Evolutionary conservation across 2,888 invertebrate genomes (phyloP), one percentile per base, ranked within the genome.

Genomic region (Lepidonotus clava): DNA sequence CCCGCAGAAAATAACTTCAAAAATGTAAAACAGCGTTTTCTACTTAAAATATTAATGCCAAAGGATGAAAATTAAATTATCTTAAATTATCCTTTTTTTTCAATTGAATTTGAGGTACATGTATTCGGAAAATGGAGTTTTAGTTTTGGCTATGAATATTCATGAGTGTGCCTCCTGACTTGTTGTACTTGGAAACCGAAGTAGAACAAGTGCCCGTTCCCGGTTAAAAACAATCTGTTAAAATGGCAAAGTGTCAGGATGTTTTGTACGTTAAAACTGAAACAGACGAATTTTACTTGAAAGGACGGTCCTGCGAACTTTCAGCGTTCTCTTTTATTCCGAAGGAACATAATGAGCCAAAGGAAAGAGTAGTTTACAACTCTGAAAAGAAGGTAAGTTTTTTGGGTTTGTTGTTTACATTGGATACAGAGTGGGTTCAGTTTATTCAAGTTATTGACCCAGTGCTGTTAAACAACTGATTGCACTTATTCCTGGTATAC

Each of bases 301-400:
- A 89, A 40, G 94, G 94, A 51, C 90, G 93, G 86, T 92, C 93
- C 51, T 94, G 94, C 88, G 93, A 94, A 91, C 87, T 94, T 32
- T 94, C 94, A 28, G 92, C 93, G 61, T 93, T 90, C 90, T 92
- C 93, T 0, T 93, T 92, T 89, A 90, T 94, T 5, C 94, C 94
- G 18, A 90, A 91, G 40, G 86, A 90, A 76, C 90, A 92, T 80
- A 86, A 91, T 28, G 89, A 90, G 40, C 92, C 93, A 21, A 90
- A 91, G 80, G 92, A 93, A 86, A 90, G 93, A 87, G 93, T 91
- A 0, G 91, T 89, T 84, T 94, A 92, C 90, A 93, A 93, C 88
- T 90, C 91, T 0, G 89, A 88, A 8, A 91, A 91, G 87, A 90
- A 91, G 90, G 92, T 92, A 66, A 85, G 76, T 21, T 38, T 24